These are phyloP conservation scores for Betta splendens DNA, from an alignment of 2,797 vertebrate genomes.

Conservation along the genomic window DNA sequence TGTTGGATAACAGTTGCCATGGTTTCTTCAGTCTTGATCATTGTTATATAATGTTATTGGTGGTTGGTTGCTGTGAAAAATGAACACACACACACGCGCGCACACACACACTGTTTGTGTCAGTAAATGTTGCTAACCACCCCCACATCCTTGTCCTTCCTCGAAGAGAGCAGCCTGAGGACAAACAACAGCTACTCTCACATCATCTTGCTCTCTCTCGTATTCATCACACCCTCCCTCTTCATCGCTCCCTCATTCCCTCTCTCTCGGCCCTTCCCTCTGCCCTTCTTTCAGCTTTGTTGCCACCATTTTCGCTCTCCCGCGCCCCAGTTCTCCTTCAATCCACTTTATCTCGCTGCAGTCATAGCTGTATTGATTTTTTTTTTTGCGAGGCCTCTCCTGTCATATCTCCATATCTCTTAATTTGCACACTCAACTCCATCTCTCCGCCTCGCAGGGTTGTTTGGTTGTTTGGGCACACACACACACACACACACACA, in stretches of 20 bases:
- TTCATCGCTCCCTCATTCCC: constrained; percentile 29
- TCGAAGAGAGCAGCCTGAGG: constrained; percentile 76
- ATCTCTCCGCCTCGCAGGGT: constrained; percentile 46
- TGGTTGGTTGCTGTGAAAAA: constrained; percentile 74
- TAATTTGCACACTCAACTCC: constrained; percentile 60
- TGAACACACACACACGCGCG: constrained; percentile 33
- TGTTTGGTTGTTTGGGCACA: constrained; percentile 43
- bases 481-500: constrained; percentile 11
- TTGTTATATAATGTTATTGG: constrained; percentile 78
- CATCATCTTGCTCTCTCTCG: constrained; percentile 58
- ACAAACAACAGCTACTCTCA: constrained; percentile 76
- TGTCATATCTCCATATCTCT: constrained; percentile 74
- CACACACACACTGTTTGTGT: constrained; percentile 60
- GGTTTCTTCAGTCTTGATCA: constrained; percentile 76
- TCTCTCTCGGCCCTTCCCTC: constrained; percentile 27
- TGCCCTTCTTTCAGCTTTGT: constrained; percentile 39
- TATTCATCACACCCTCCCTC: constrained; percentile 53
- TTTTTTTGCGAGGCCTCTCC: constrained; percentile 52
- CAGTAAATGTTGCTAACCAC: constrained; percentile 77
- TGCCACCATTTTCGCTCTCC: constrained; percentile 31
- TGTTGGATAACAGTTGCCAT: constrained; percentile 71
- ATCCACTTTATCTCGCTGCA: constrained; percentile 58
- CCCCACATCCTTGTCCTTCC: constrained; percentile 77
- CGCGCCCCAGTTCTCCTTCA: constrained; percentile 43
- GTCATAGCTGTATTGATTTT: constrained; percentile 63